phyloP scores from a whole-genome alignment of 2,113 vertebrate species.

The Brachypodius melanocephalos region DNA sequence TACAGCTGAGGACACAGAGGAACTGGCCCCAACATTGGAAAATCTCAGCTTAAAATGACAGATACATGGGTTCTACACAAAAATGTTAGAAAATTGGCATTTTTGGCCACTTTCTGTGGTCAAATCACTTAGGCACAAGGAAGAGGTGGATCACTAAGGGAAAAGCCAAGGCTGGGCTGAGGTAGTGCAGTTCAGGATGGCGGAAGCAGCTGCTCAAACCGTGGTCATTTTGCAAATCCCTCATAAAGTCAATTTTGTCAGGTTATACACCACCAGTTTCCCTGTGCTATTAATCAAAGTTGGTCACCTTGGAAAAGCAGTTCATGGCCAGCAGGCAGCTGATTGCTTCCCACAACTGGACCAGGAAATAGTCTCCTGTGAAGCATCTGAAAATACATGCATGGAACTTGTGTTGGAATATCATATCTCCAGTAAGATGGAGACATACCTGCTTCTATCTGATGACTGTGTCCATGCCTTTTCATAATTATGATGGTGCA shows the following conservation, averaged over 20 bases:
- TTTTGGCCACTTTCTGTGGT: neutral
- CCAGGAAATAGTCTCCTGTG: neutral
- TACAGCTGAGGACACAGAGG: neutral
- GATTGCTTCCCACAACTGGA: neutral
- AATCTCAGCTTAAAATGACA: neutral
- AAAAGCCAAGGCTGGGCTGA: neutral
- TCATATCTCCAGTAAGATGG: neutral
- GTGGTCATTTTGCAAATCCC: neutral
- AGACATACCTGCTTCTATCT: neutral
- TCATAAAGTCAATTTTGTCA: neutral
- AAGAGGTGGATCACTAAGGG: neutral
- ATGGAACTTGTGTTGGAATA: neutral
- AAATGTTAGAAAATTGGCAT: neutral
- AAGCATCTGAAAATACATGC: neutral
- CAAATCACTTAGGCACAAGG: neutral
- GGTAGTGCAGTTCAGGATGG: too few relatives aligned
- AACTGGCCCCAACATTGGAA: neutral
- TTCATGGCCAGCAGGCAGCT: neutral
- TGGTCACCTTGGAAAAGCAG: neutral
- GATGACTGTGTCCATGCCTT: neutral
- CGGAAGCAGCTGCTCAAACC: neutral
- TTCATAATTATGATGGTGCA: neutral
- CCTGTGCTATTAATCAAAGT: neutral
- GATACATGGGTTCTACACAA: neutral
- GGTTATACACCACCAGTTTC: neutral